Evolutionary conservation across 2,888 invertebrate species (phyloP).

Genomic region (Drosophila neoperkinsi): DNA sequence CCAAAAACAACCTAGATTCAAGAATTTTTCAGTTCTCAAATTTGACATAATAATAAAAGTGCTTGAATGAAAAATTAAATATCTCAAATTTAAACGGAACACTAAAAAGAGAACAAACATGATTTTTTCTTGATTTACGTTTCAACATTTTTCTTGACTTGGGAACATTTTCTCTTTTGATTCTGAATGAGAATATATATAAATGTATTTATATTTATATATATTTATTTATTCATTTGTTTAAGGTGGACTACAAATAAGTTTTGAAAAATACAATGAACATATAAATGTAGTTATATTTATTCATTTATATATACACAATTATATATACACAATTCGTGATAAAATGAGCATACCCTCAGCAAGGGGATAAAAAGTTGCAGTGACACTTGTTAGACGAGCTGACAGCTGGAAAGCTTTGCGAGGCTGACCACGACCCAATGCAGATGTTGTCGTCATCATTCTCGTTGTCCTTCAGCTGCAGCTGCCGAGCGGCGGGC

Average conservation of each 20-base stretch:
- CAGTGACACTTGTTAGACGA: slow-evolving; percentile 81
- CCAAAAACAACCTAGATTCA: too few species aligned
- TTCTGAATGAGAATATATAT: background rate
- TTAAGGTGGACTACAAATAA: background rate
- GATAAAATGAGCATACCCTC: background rate
- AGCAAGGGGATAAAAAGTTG: slow-evolving; percentile 59
- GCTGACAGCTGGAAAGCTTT: slow-evolving; percentile 68
- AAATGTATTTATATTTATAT: background rate
- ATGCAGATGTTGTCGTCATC: slow-evolving; percentile 76
- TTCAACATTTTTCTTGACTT: background rate
- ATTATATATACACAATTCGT: too few species aligned
- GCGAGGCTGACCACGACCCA: slow-evolving; percentile 66
- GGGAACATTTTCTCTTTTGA: background rate
- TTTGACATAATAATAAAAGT: background rate
- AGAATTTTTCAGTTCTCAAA: too few species aligned
- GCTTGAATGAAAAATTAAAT: background rate
- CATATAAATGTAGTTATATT: background rate
- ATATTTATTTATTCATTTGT: background rate
- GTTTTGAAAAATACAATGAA: background rate
- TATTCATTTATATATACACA: background rate
- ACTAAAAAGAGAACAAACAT: background rate
- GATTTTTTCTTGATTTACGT: background rate
- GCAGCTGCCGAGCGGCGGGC: slow-evolving; percentile 48
- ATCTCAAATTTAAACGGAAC: background rate
- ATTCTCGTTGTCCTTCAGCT: slow-evolving; percentile 74